Conservation (phyloP, 1,140 invertebrate species). For the Berghia stephanieae region DNA sequence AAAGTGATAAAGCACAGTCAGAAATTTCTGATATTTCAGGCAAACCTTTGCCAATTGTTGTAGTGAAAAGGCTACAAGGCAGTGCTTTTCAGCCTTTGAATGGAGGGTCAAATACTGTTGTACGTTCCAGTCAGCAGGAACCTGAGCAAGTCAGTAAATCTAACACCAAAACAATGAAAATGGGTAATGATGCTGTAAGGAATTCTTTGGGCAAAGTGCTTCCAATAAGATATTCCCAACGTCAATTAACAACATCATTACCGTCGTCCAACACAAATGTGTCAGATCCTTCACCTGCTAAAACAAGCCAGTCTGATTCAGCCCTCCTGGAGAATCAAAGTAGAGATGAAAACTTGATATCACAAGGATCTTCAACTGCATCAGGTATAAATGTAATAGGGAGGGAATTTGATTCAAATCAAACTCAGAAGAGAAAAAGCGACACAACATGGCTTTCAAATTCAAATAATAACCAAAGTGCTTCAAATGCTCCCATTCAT, state of each 20-base stretch:
- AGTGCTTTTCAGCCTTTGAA: not conserved
- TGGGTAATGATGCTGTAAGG: not conserved
- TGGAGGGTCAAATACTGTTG: not conserved
- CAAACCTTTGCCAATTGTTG: not conserved
- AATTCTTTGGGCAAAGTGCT: slow-evolving; percentile 1
- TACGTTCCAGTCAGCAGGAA: not conserved
- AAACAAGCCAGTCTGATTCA: not conserved
- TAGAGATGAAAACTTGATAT: too few species aligned
- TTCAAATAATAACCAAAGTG: too few species aligned
- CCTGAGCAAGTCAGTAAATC: not conserved
- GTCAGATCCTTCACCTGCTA: too few species aligned
- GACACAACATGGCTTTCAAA: too few species aligned
- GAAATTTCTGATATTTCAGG: too few species aligned
- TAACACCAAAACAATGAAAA: slow-evolving; percentile 9
- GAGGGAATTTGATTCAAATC: too few species aligned
- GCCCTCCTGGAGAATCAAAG: too few species aligned
- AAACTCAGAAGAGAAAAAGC: too few species aligned
- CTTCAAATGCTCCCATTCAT: too few species aligned
- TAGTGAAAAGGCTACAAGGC: too few species aligned
- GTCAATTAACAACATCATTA: not conserved
- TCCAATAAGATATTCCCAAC: not conserved
- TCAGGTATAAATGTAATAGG: too few species aligned
- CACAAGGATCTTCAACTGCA: too few species aligned
- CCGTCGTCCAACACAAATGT: not conserved
- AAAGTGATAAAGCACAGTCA: not conserved